Conservation (phyloP, 2,113 vertebrate genomes). For the Candoia aspera region DNA sequence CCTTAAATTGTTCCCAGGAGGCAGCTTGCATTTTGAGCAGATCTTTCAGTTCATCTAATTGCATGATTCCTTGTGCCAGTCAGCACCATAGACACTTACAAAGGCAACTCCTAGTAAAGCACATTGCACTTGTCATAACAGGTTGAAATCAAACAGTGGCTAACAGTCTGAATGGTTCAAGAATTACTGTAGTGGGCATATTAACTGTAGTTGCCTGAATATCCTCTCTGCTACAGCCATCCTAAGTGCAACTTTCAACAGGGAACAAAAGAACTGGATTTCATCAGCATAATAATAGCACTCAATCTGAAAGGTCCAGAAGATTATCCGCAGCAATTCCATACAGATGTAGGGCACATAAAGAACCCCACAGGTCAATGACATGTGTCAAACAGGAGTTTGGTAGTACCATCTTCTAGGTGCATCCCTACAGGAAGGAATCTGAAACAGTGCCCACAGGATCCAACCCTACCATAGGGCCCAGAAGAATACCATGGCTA, state of each 20-base stretch:
- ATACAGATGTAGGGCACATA: not conserved
- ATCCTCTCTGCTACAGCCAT: not conserved
- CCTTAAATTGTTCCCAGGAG: not conserved
- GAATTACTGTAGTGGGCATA: not conserved
- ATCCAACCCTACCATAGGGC: not conserved
- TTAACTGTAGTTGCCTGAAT: not conserved
- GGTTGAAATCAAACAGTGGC: not conserved
- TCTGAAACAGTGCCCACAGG: not conserved
- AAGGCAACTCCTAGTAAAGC: not conserved
- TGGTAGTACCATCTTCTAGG: not conserved
- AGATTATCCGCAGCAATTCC: not conserved
- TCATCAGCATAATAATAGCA: not conserved
- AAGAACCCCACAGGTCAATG: not conserved
- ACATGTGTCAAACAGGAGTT: not conserved
- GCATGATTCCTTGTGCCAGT: not conserved
- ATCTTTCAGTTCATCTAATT: not conserved
- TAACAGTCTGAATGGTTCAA: not conserved
- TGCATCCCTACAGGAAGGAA: not conserved
- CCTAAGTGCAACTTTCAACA: not conserved
- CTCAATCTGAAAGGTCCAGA: not conserved
- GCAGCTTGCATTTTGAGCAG: not conserved
- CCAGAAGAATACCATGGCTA: not conserved
- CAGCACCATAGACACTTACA: not conserved
- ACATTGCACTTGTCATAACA: not conserved
- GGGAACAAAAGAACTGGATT: not conserved